These are phyloP conservation scores for Atractosteus spatula DNA, from an alignment of 2,113 vertebrate genomes.

Conservation along the genomic window DNA sequence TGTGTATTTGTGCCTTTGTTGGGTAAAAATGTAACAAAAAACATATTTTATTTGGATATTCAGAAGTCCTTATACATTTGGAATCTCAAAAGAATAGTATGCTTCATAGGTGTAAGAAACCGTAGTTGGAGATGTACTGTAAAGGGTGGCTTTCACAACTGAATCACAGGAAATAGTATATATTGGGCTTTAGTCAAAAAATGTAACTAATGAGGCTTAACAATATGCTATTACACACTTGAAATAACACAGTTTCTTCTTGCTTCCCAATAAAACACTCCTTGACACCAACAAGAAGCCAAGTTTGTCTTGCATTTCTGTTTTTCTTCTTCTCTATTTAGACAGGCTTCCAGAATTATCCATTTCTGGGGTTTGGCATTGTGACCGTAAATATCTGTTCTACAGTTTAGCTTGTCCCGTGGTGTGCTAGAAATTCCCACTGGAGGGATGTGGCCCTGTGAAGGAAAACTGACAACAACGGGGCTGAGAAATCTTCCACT, in stretches of 20 bases:
- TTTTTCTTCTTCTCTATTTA: background rate
- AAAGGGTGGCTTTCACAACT: too few relatives aligned
- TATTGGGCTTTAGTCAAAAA: background rate
- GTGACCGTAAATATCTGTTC: background rate
- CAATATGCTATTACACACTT: background rate
- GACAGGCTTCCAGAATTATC: slow-evolving; percentile 1
- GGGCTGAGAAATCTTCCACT: background rate
- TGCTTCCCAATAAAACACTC: background rate
- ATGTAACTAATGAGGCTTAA: background rate
- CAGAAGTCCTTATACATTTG: background rate
- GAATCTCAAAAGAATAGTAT: background rate
- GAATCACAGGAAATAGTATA: too few relatives aligned
- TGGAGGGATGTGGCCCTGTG: background rate
- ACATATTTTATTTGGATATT: background rate
- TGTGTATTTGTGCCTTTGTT: too few relatives aligned
- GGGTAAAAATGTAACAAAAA: too few relatives aligned
- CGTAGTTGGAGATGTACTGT: too few relatives aligned
- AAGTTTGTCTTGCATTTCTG: background rate
- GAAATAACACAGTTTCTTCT: background rate
- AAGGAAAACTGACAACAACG: background rate
- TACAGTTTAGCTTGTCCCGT: background rate
- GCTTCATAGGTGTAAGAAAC: background rate
- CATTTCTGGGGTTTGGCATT: background rate
- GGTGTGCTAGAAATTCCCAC: background rate
- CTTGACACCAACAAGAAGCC: background rate